Percentiles rank a stretch among this genome's conserved stretches.
Evolutionary conservation across 2,888 invertebrate genomes (phyloP).

Genomic region (Pyrrhosoma nymphula): DNA sequence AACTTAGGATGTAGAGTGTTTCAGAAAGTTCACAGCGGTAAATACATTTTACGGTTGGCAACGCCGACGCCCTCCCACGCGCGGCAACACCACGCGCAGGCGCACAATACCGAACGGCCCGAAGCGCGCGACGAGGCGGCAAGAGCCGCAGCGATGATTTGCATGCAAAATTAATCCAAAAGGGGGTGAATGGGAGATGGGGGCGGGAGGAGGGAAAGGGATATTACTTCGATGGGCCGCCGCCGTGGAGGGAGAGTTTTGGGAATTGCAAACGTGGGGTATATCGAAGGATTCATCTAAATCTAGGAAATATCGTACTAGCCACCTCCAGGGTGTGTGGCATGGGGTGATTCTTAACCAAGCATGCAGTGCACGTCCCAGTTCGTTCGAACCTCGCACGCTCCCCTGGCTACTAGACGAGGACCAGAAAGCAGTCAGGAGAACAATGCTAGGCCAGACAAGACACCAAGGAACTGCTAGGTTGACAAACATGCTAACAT

Average conservation of each 20-base stretch:
- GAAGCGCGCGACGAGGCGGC: conserved; percentile 21
- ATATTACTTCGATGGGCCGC: conserved; percentile 37
- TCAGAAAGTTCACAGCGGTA: not conserved
- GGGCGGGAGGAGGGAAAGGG: not conserved
- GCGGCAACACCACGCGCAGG: not conserved
- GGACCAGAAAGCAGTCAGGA: too few relatives aligned
- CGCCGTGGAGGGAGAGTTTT: not conserved
- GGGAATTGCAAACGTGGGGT: not conserved
- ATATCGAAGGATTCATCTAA: not conserved
- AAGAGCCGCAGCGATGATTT: conserved; percentile 41
- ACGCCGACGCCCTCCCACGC: not conserved
- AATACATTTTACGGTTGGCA: not conserved
- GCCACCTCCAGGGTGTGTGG: too few relatives aligned
- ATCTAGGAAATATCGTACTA: too few relatives aligned
- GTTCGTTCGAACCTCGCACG: too few relatives aligned
- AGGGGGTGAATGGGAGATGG: not conserved
- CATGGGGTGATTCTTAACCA: too few relatives aligned
- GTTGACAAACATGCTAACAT: too few relatives aligned
- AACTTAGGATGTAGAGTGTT: not conserved
- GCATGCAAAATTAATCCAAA: conserved; percentile 60
- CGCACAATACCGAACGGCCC: not conserved
- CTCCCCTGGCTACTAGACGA: too few relatives aligned
- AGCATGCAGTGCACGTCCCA: too few relatives aligned
- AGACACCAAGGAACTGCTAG: too few relatives aligned
- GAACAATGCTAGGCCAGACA: too few relatives aligned